phyloP scores from a whole-genome alignment of 2,113 vertebrate genomes.

The Callopanchax toddi region DNA sequence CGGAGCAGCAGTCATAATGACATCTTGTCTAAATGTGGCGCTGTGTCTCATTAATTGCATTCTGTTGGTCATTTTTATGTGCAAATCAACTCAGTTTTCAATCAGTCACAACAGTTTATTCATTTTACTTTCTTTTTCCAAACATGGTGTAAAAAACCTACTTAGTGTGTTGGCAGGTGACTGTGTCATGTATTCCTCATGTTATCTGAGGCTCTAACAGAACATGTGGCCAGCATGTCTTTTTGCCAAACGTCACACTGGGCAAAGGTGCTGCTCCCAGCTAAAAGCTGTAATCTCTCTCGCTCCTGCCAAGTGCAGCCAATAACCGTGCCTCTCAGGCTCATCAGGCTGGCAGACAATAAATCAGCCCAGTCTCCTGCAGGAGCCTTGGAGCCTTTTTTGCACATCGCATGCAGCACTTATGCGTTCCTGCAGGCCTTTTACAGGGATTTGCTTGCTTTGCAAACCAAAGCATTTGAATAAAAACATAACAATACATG shows the following conservation, averaged over 20 bases:
- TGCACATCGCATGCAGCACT: slow-evolving; percentile 33
- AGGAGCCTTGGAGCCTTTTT: slow-evolving; percentile 41
- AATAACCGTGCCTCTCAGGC: slow-evolving; percentile 46
- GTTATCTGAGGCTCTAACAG: slow-evolving; percentile 5
- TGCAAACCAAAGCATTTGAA: slow-evolving; percentile 20
- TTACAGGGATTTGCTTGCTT: slow-evolving; percentile 22
- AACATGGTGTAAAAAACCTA: background rate
- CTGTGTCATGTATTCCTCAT: slow-evolving; percentile 21
- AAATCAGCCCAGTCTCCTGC: slow-evolving; percentile 51
- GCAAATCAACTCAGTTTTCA: background rate
- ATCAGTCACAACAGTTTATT: background rate
- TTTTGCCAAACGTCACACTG: slow-evolving; percentile 46
- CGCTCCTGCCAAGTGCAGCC: slow-evolving; percentile 46
- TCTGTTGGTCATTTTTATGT: background rate
- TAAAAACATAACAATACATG: background rate
- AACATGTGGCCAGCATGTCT: slow-evolving; percentile 27
- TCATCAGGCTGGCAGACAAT: slow-evolving; percentile 57
- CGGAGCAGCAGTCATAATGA: background rate
- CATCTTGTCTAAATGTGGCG: slow-evolving; percentile 4
- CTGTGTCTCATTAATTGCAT: slow-evolving; percentile 1
- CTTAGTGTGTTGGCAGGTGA: background rate
- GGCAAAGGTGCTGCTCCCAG: slow-evolving; percentile 49
- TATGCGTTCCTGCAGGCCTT: slow-evolving; percentile 42
- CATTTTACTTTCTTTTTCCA: background rate
- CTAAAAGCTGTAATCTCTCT: slow-evolving; percentile 59